These are phyloP conservation scores for Choloepus didactylus DNA, from an alignment of 2,797 vertebrate species.

Conservation along the genomic window DNA sequence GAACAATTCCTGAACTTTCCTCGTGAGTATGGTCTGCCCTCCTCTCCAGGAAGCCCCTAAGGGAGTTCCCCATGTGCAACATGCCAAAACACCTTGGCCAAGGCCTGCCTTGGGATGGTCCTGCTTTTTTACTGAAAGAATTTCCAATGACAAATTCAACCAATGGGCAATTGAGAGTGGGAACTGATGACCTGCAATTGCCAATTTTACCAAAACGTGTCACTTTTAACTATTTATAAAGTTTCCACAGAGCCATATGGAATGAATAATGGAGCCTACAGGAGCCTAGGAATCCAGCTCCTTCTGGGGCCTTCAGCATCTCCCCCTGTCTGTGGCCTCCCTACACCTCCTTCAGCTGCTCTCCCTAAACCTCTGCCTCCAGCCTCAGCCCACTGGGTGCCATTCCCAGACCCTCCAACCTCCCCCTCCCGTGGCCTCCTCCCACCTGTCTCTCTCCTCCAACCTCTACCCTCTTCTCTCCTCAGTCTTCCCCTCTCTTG, in stretches of 20 bases:
- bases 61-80: fast-evolving
- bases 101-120: fast-evolving
- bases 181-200: background rate
- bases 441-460: no score
- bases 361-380: background rate
- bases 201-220: background rate
- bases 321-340: fast-evolving
- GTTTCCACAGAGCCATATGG: background rate
- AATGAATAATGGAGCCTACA: background rate
- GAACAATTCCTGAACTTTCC: background rate
- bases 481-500: background rate
- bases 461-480: background rate
- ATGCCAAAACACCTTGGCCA: no score
- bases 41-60: background rate
- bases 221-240: background rate
- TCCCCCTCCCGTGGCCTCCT: background rate
- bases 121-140: background rate
- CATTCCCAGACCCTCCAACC: fast-evolving
- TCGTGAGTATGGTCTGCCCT: background rate
- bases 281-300: fast-evolving
- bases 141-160: background rate
- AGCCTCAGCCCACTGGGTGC: background rate
- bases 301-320: background rate
- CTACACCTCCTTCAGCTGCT: background rate
- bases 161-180: background rate